These are phyloP conservation scores for Gallinago paraguaiae DNA, from an alignment of 2,113 vertebrate species.

Conservation along the genomic window DNA sequence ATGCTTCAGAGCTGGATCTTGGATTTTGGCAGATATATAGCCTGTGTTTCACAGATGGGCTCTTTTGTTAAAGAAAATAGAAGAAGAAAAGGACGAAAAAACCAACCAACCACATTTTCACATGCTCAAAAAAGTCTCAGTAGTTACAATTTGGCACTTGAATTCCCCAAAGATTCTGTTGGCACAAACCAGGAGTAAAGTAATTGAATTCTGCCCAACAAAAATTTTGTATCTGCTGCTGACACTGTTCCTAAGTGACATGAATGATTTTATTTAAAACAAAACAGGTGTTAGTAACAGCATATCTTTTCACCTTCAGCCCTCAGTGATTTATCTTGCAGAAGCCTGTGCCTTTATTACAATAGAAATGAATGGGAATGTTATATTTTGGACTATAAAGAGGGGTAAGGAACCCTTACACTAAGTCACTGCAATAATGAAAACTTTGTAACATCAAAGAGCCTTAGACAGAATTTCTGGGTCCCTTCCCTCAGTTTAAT, in stretches of 20 bases:
- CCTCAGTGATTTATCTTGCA: background rate
- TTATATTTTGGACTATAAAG: background rate
- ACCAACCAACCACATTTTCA: background rate
- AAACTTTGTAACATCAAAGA: background rate
- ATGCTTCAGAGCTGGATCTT: background rate
- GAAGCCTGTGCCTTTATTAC: background rate
- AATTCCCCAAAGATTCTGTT: background rate
- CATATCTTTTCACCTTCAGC: background rate
- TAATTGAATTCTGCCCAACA: background rate
- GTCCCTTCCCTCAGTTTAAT: background rate
- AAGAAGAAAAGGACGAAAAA: background rate
- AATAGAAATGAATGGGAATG: background rate
- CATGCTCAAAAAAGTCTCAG: background rate
- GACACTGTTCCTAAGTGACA: background rate
- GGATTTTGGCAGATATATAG: background rate
- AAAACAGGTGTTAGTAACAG: background rate
- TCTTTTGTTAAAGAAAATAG: background rate
- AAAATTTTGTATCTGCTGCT: background rate
- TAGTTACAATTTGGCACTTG: background rate
- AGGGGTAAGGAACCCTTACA: background rate
- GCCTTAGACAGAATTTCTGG: background rate
- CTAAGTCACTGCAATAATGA: background rate
- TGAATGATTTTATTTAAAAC: constrained; percentile 10
- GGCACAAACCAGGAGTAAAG: background rate
- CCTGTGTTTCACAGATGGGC: constrained; percentile 4